Conservation (phyloP, 2,797 vertebrate genomes). For the Sebastes kiyomatsui region DNA sequence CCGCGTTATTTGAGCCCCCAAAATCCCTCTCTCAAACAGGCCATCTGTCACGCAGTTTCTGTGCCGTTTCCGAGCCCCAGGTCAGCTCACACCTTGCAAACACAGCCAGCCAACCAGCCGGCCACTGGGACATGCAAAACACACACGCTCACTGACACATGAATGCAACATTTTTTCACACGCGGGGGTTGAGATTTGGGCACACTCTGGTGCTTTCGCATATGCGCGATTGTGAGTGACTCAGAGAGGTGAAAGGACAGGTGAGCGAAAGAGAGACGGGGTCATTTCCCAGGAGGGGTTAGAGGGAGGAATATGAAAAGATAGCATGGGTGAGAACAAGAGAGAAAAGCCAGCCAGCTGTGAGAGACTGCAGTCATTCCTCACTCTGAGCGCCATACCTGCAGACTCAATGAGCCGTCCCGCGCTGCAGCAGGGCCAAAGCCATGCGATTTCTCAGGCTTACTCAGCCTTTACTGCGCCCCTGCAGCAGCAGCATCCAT, state of each 20-base stretch:
- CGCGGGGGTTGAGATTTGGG: background rate
- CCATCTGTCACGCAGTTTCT: constrained; percentile 64
- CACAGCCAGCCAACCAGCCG: constrained; percentile 28
- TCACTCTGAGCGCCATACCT: constrained; percentile 75
- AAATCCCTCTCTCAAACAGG: constrained; percentile 57
- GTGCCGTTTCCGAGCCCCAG: constrained; percentile 32
- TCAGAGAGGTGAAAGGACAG: constrained; percentile 23
- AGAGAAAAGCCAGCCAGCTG: constrained; percentile 43
- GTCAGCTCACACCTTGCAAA: constrained; percentile 58
- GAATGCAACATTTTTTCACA: constrained; percentile 11
- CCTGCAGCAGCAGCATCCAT: constrained; percentile 34
- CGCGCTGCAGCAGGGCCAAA: constrained; percentile 62
- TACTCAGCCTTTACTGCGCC: constrained; percentile 65
- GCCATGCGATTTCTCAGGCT: constrained; percentile 71
- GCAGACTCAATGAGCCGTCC: constrained; percentile 76
- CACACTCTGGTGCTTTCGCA: background rate
- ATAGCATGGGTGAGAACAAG: constrained; percentile 40
- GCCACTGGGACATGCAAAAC: constrained; percentile 25
- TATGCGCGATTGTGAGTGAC: background rate
- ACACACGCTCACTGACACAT: constrained; percentile 23
- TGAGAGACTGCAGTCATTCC: constrained; percentile 78
- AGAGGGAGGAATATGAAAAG: constrained; percentile 40
- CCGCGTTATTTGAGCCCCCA: constrained; percentile 31
- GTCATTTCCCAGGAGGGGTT: constrained; percentile 26
- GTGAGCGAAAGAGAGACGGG: constrained; percentile 9